These are phyloP conservation scores for Euura saliciscinereae DNA, from an alignment of 1,140 invertebrate species.

Conservation along the genomic window DNA sequence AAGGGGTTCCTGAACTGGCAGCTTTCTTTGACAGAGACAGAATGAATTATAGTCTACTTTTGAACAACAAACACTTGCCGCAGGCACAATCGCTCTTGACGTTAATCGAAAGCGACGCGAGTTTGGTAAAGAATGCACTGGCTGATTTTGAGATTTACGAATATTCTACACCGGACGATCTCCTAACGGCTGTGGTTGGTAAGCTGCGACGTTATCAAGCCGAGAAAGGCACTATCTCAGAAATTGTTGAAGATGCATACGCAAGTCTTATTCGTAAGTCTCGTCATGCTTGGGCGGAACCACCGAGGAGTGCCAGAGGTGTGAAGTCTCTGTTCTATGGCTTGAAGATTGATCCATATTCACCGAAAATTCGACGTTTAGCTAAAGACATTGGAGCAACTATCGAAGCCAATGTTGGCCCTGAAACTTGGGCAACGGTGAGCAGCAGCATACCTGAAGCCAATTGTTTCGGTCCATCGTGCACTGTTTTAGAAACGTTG, in stretches of 20 bases:
- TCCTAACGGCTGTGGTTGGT: constrained; percentile 18
- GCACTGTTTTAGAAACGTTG: neutral
- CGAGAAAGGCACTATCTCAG: neutral
- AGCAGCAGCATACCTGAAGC: neutral
- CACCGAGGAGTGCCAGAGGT: constrained; percentile 14
- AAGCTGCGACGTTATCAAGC: constrained; percentile 18
- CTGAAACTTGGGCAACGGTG: neutral
- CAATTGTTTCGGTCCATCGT: neutral
- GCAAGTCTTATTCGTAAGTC: constrained; percentile 13
- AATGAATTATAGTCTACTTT: constrained; percentile 20
- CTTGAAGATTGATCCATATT: constrained; percentile 10
- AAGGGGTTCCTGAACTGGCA: constrained; percentile 11
- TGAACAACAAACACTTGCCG: neutral
- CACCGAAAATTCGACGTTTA: constrained; percentile 17
- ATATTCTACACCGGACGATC: constrained; percentile 8
- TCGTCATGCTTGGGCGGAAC: neutral
- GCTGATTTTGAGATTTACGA: constrained; percentile 15
- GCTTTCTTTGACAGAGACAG: constrained; percentile 16
- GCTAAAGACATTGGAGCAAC: constrained; percentile 11
- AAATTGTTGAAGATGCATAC: constrained; percentile 14
- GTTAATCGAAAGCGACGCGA: constrained; percentile 13
- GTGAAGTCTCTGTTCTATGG: constrained; percentile 1
- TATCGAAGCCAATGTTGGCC: neutral
- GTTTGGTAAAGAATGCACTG: neutral
- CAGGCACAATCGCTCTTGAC: constrained; percentile 10